A percentile compares a stretch with the other conserved stretches of the same genome.
These are phyloP conservation scores for Pluvialis apricaria DNA, from an alignment of 2,113 vertebrate genomes.

Conservation along the genomic window DNA sequence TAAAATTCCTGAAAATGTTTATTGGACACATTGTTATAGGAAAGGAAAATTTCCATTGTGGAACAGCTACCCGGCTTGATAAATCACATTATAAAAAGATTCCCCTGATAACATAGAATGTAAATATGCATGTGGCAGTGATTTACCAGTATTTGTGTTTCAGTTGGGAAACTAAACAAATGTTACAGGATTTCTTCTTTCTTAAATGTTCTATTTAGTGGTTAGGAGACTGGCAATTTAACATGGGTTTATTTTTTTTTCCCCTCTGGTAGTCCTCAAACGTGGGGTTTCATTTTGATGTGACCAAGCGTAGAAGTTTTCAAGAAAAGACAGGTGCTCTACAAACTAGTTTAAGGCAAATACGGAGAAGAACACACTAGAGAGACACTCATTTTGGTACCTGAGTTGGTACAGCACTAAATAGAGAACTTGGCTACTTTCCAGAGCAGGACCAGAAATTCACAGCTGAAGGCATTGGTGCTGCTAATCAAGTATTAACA, in stretches of 20 bases:
- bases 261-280: not conserved
- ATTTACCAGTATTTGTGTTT: not conserved
- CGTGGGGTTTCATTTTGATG: not conserved
- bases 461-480: not conserved
- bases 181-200: not conserved
- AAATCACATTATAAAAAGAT: not conserved
- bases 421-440: not conserved
- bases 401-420: not conserved
- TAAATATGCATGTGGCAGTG: not conserved
- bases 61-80: not conserved
- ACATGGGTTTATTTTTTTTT: not conserved
- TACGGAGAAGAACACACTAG: fast-evolving
- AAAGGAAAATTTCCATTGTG: not conserved
- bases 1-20: not conserved
- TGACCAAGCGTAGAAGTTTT: not conserved
- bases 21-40: not conserved
- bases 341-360: not conserved
- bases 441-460: not conserved
- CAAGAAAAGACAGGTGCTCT: not conserved
- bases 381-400: not conserved
- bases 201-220: not conserved
- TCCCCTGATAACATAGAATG: not conserved
- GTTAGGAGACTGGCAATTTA: not conserved
- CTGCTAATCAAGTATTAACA: not conserved
- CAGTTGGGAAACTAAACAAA: not conserved